phyloP scores from a whole-genome alignment of 2,888 invertebrate species.

The Megastigmus dorsalis region DNA sequence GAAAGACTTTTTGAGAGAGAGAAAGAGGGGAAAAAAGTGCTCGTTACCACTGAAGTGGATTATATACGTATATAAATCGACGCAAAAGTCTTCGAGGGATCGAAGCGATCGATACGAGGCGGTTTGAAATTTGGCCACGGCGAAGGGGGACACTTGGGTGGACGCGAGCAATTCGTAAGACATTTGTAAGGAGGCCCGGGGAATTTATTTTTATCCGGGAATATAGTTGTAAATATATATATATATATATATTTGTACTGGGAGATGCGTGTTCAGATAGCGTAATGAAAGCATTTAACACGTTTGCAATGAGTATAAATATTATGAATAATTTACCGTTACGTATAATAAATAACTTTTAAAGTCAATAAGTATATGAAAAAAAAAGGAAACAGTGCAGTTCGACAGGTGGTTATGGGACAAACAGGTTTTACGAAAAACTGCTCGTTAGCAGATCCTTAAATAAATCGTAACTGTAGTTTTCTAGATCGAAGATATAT shows the following conservation, averaged over 20 bases:
- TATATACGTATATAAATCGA: conserved; percentile 19
- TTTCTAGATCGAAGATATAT: neutral
- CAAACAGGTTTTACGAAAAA: conserved; percentile 9
- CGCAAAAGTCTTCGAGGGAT: neutral
- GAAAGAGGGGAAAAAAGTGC: neutral
- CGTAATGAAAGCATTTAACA: no score
- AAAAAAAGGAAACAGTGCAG: neutral
- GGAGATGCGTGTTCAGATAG: no score
- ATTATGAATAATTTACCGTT: no score
- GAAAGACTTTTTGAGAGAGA: no score
- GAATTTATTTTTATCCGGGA: neutral
- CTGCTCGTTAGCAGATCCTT: conserved; percentile 1
- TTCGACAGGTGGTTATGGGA: neutral
- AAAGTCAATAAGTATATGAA: no score
- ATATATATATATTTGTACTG: no score
- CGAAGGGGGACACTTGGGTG: no score
- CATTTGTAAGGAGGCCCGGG: neutral
- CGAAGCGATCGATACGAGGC: neutral
- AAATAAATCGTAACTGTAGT: neutral
- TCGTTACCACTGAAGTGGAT: conserved; percentile 12
- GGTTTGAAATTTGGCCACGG: neutral
- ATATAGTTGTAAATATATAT: neutral
- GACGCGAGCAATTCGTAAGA: no score
- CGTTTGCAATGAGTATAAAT: no score
- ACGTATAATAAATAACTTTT: no score